Base-by-base conservation (phyloP, 2,113 vertebrate species). In the Carollia perspicillata region DNA sequence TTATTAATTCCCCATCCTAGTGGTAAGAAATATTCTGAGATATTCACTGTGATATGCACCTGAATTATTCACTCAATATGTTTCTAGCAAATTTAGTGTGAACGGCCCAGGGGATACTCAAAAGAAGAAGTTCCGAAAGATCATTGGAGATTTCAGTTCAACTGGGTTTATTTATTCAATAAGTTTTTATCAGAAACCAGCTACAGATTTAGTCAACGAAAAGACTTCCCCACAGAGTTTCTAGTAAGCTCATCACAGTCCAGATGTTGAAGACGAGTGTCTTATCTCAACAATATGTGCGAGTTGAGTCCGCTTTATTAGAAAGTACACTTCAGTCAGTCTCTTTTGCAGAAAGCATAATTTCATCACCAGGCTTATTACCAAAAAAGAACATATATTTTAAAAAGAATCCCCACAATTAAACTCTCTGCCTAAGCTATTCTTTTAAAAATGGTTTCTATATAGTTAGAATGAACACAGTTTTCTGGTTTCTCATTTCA, bases 191-290 rank as follows among this genome's bases (percentile, higher is more conserved):
- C 71, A 90, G 58, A 92, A 96, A 85, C 35, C 8, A 94, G 44
- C 75, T 65, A 91, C 51, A 93, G 79, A 92, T 95, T 93, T 44
- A 86, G 79, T 49, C 26, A 86, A 79, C 26, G 63, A 93, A 33
- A 74, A 6, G 40, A 96, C 95, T 95, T 42, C 85, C 95, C 47
- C 8, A 8, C 77, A 71, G 88, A 96, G 40, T 30, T 96, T 98
- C 84, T 98, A 97, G 94, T 96, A 97, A 97, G 80, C 93, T 33
- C 47, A 81, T 97, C 93, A 96, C 98, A 98, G 97, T 22, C 49
- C 93, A 60, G 75, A 51, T 97, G 95, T 26, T 94, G 60, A 96
- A 95, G 51, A 97, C 95, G 58, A 89, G 40, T 28, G 28, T 86
- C 77, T 92, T 71, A 95, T 84, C 30, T 94, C 37, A 23, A 84